Evolutionary conservation across 2,888 invertebrate genomes (phyloP).

Genomic region (Trilocha varians): DNA sequence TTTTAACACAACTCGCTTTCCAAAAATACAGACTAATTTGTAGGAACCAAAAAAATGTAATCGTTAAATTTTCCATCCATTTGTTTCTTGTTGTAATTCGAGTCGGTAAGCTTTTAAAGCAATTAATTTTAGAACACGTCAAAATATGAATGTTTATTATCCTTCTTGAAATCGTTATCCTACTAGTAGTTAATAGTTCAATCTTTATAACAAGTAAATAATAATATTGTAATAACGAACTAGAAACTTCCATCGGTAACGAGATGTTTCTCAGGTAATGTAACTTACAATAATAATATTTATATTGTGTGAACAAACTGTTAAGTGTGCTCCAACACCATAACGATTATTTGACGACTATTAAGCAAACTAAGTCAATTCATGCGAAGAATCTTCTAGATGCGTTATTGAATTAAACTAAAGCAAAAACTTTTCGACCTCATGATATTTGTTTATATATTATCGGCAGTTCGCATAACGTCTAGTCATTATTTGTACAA

Average conservation of each 20-base stretch:
- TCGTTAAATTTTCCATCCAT: too few species aligned
- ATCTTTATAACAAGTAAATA: too few species aligned
- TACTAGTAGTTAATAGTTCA: too few species aligned
- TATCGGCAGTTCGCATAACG: background rate
- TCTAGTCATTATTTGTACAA: background rate
- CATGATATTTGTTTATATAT: background rate
- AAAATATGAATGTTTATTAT: too few species aligned
- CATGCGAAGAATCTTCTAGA: slow-evolving; percentile 1
- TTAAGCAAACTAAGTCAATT: slow-evolving; percentile 1
- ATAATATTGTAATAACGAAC: too few species aligned
- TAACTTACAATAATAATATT: background rate
- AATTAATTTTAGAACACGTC: too few species aligned
- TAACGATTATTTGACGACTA: slow-evolving; percentile 1
- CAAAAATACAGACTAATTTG: too few species aligned
- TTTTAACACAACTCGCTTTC: too few species aligned
- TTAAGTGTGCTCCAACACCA: slow-evolving; percentile 1
- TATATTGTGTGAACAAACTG: slow-evolving; percentile 1
- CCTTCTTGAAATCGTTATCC: too few species aligned
- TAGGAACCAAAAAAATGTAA: too few species aligned
- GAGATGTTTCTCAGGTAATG: background rate
- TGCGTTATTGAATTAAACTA: background rate
- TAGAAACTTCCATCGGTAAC: background rate
- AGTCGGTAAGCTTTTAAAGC: too few species aligned
- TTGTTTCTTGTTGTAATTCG: too few species aligned
- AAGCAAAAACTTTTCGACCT: background rate